Conservation (phyloP, 1,140 invertebrate genomes). For the Drosophila melanica region DNA sequence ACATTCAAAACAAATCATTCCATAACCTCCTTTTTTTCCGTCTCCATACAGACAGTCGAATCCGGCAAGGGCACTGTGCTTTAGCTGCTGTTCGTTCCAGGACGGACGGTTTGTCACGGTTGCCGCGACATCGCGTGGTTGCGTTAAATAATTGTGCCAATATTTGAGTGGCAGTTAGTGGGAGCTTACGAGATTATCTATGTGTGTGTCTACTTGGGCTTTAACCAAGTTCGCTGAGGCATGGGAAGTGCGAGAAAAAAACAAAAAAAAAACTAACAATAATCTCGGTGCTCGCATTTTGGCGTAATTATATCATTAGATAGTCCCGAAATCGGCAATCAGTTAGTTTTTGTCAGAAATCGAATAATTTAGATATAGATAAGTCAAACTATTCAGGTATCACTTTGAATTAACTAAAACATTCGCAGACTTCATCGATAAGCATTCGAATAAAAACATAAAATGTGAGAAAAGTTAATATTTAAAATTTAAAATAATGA, state of each 20-base stretch:
- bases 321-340: constrained; percentile 2
- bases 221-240: constrained; percentile 14
- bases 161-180: constrained; percentile 73
- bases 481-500: no score
- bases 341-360: background rate
- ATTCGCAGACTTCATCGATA: no score
- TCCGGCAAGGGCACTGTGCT: constrained; percentile 2
- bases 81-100: constrained; percentile 9
- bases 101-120: constrained; percentile 3
- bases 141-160: constrained; percentile 80
- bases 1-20: background rate
- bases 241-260: constrained; percentile 2
- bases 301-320: constrained; percentile 15
- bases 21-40: background rate
- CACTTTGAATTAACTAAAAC: no score
- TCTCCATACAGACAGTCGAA: background rate
- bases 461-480: no score
- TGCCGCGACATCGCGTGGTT: constrained; percentile 72
- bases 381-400: no score
- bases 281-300: background rate
- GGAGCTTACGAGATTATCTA: constrained; percentile 54
- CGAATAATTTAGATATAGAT: no score
- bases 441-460: no score
- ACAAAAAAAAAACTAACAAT: background rate
- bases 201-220: constrained; percentile 31